Percentiles rank a stretch among this genome's conserved stretches.
These are phyloP conservation scores for Bradypodion pumilum DNA, from an alignment of 2,797 vertebrate genomes.

Conservation along the genomic window DNA sequence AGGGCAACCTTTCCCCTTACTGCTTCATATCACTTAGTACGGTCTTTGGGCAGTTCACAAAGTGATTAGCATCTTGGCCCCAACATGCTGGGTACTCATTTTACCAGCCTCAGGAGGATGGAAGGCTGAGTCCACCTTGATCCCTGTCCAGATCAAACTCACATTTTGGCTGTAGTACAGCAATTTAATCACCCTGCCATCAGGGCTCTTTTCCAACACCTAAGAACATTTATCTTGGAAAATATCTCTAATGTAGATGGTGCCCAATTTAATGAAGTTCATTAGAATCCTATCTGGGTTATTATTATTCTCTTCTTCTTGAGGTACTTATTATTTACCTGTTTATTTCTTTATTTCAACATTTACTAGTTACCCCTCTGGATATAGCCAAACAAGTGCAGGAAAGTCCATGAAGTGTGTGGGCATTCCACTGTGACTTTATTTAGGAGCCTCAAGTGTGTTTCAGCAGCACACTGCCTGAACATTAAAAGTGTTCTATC, in stretches of 20 bases:
- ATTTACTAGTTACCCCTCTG: neutral
- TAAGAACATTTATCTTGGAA: neutral
- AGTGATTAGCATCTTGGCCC: too few species aligned
- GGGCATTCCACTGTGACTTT: slow-evolving; percentile 60
- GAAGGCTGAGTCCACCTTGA: too few species aligned
- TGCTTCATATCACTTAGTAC: too few species aligned
- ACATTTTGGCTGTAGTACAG: too few species aligned
- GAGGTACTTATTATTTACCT: neutral
- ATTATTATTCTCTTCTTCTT: too few species aligned
- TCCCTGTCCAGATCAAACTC: too few species aligned
- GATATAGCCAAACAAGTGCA: slow-evolving; percentile 40
- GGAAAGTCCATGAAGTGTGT: slow-evolving; percentile 67
- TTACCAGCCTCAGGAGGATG: too few species aligned
- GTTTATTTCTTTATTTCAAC: neutral
- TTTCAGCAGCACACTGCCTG: slow-evolving; percentile 77
- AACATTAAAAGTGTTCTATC: slow-evolving; percentile 77
- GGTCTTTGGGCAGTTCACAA: too few species aligned
- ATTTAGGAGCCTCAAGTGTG: slow-evolving; percentile 70
- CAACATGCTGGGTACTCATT: too few species aligned
- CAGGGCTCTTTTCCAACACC: too few species aligned
- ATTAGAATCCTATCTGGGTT: neutral
- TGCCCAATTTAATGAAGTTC: neutral
- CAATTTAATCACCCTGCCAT: too few species aligned
- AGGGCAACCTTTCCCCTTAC: too few species aligned
- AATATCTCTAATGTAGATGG: neutral